These are phyloP conservation scores for Catotricha subobsoleta DNA, from an alignment of 2,888 invertebrate species.

Conservation along the genomic window DNA sequence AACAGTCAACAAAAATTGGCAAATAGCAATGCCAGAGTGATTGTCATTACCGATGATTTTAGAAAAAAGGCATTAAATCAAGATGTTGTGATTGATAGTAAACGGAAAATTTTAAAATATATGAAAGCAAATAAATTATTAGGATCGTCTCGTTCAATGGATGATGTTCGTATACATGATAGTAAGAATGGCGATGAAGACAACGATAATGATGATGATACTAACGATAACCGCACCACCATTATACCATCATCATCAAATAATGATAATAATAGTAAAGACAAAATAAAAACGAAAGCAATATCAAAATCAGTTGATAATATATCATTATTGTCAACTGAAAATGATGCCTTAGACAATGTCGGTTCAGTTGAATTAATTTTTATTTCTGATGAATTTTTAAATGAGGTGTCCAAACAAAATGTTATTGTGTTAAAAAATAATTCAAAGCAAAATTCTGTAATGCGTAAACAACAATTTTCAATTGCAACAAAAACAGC, in stretches of 20 bases:
- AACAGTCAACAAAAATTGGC: background rate
- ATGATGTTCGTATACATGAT: background rate
- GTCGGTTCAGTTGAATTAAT: constrained; percentile 15
- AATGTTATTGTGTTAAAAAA: constrained; percentile 1
- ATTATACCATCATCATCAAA: background rate
- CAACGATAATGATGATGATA: background rate
- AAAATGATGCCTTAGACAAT: constrained; percentile 11
- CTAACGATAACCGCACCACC: background rate
- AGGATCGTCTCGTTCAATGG: constrained; percentile 5
- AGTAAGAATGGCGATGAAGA: background rate
- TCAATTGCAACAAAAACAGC: background rate
- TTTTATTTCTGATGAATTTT: constrained; percentile 15
- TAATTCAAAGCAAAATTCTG: background rate
- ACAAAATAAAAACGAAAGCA: background rate
- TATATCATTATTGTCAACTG: constrained; percentile 5
- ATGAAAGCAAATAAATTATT: constrained; percentile 2
- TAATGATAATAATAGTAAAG: background rate
- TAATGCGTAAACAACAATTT: background rate
- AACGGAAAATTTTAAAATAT: constrained; percentile 7
- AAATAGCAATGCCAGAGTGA: constrained; percentile 10
- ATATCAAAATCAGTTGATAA: constrained; percentile 13
- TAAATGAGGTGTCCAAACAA: constrained; percentile 12
- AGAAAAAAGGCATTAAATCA: constrained; percentile 13
- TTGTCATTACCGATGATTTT: constrained; percentile 14
- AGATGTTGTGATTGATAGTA: constrained; percentile 11